Evolutionary conservation across 1,140 invertebrate genomes (phyloP).

Genomic region (Pollicipes pollicipes): DNA sequence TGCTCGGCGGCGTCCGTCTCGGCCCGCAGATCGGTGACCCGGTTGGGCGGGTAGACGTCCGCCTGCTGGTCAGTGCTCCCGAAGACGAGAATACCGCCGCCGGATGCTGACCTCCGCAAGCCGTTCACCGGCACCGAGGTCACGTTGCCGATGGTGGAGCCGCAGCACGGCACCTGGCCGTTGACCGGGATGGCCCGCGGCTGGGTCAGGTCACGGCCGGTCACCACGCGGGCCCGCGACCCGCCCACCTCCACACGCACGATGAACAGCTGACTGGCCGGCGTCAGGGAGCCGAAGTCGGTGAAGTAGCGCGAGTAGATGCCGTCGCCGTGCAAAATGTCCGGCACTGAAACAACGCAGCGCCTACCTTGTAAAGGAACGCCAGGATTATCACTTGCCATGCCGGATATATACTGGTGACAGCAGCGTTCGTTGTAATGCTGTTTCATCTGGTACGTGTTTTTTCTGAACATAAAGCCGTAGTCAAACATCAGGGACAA

Average conservation of each 20-base stretch:
- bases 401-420: too few relatives aligned
- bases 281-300: constrained; percentile 18
- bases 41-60: constrained; percentile 23
- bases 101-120: background rate
- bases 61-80: constrained; percentile 10
- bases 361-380: too few relatives aligned
- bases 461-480: too few relatives aligned
- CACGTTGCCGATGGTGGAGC: background rate
- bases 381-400: too few relatives aligned
- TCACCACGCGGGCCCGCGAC: background rate
- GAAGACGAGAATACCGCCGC: constrained; percentile 14
- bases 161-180: background rate
- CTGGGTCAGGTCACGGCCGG: background rate
- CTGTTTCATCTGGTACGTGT: too few relatives aligned
- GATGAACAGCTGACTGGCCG: too few relatives aligned
- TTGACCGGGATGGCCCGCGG: background rate
- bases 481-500: too few relatives aligned
- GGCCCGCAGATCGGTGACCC: constrained; percentile 24
- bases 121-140: background rate
- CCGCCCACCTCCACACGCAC: background rate
- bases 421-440: too few relatives aligned
- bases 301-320: constrained; percentile 44
- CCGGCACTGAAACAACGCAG: constrained; percentile 33
- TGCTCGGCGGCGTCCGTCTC: constrained; percentile 19
- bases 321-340: constrained; percentile 43